phyloP scores from a whole-genome alignment of 2,888 invertebrate genomes.

The Cotesia congregata region DNA sequence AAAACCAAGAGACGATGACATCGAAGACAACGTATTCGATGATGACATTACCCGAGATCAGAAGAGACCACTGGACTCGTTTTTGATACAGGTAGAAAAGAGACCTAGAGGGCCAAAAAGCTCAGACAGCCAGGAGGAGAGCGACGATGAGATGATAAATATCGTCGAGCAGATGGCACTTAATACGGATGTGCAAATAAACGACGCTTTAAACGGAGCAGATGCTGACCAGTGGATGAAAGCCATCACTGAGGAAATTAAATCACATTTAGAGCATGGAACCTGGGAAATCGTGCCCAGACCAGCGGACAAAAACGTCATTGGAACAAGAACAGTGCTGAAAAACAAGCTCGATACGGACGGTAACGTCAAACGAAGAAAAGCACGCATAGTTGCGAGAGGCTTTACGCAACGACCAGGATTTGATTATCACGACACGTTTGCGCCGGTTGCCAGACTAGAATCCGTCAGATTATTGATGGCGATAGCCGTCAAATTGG shows the following conservation, averaged over 20 bases:
- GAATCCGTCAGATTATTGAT: background rate
- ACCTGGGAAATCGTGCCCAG: slow-evolving; percentile 40
- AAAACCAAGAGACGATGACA: background rate
- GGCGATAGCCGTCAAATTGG: background rate
- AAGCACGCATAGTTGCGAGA: slow-evolving; percentile 39
- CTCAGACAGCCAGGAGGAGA: background rate
- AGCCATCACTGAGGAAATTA: slow-evolving; percentile 23
- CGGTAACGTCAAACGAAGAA: slow-evolving; percentile 40
- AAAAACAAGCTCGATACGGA: slow-evolving; percentile 43
- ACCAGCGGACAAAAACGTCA: slow-evolving; percentile 19
- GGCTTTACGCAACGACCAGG: slow-evolving; percentile 24
- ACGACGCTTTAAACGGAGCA: background rate
- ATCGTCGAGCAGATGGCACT: background rate
- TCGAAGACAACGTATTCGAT: too few species aligned
- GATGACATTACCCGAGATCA: too few species aligned
- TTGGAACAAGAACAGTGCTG: slow-evolving; percentile 31
- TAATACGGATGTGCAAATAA: background rate
- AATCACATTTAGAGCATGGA: slow-evolving; percentile 39
- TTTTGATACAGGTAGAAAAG: background rate
- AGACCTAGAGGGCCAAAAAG: background rate
- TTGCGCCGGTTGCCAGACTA: slow-evolving; percentile 33
- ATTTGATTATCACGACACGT: slow-evolving; percentile 27
- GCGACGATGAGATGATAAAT: background rate
- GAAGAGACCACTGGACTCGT: background rate
- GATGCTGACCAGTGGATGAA: slow-evolving; percentile 21